A percentile compares a stretch with the other conserved stretches of the same genome.
Evolutionary conservation across 2,113 vertebrate species (phyloP).

Genomic region (Calyptommatus sinebrachiatus): DNA sequence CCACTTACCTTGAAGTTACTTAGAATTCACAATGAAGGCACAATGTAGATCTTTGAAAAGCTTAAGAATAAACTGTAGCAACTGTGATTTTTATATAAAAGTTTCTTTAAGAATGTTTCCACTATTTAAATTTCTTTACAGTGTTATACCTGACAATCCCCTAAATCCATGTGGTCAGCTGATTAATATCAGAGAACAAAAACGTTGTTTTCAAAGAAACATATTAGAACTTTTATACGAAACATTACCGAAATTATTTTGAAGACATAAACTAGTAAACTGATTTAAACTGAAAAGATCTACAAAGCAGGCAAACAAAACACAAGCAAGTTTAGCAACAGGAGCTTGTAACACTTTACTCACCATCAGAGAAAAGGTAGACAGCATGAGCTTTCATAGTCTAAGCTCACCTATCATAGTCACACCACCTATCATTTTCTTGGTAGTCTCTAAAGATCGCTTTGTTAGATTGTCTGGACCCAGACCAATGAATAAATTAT

Average conservation of each 20-base stretch:
- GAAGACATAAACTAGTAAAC: background rate
- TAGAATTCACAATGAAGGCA: slow-evolving; percentile 22
- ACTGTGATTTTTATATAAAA: background rate
- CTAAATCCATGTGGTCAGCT: background rate
- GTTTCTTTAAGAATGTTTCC: background rate
- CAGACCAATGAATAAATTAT: background rate
- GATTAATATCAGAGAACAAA: background rate
- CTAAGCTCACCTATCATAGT: no score
- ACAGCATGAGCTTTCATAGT: no score
- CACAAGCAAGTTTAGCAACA: no score
- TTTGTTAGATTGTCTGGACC: no score
- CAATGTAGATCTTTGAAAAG: background rate
- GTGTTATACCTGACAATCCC: background rate
- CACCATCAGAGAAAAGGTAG: no score
- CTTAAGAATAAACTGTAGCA: slow-evolving; percentile 19
- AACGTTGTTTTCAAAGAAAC: background rate
- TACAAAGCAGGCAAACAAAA: background rate
- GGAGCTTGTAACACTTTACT: no score
- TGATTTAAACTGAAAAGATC: background rate
- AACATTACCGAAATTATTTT: no score
- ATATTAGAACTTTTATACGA: background rate
- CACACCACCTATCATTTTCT: no score
- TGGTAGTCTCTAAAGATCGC: no score
- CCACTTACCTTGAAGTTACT: background rate
- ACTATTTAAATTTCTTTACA: background rate